Evolutionary conservation across 2,888 invertebrate species (phyloP).

Genomic region (Podabrus alpinus): DNA sequence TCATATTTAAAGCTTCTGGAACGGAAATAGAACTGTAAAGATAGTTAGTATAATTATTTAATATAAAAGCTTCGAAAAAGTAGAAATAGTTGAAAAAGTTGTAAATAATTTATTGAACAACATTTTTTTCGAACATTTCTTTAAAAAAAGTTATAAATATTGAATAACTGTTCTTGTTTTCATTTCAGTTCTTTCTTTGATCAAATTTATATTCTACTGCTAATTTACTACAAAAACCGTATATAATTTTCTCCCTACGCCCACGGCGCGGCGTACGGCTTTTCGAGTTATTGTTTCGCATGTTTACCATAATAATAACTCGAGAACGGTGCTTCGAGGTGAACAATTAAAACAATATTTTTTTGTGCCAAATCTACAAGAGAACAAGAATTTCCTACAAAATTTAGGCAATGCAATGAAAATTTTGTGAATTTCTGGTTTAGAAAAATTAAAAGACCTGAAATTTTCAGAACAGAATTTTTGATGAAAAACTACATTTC

Average conservation of each 20-base stretch:
- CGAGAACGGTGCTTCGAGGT: background rate
- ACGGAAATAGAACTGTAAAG: no score
- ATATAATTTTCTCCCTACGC: background rate
- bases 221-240: background rate
- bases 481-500: background rate
- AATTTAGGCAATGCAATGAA: no score
- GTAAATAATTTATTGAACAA: no score
- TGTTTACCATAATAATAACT: background rate
- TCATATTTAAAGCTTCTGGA: no score
- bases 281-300: background rate
- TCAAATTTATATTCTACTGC: background rate
- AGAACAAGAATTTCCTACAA: background rate
- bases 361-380: background rate
- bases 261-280: no score
- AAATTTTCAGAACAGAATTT: background rate
- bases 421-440: no score
- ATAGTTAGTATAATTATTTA: no score
- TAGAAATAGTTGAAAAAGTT: no score
- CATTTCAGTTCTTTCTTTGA: background rate
- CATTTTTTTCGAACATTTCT: background rate
- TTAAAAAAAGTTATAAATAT: background rate
- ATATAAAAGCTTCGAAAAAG: no score
- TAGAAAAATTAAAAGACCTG: no score
- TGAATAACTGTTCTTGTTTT: background rate
- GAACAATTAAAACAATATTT: background rate